phyloP scores from a whole-genome alignment of 2,113 vertebrate species.

The Notothenia coriiceps region DNA sequence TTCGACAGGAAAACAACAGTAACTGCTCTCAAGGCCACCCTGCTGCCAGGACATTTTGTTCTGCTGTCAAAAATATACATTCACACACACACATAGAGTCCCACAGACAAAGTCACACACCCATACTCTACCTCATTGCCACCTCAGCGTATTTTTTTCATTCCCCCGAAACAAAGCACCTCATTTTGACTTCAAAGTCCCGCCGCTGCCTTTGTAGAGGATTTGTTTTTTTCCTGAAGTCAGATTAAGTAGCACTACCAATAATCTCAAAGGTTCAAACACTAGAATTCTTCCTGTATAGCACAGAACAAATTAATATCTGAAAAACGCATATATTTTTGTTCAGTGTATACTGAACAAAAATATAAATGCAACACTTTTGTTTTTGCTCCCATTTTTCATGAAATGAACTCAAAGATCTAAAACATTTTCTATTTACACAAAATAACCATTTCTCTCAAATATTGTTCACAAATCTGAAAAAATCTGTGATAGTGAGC shows the following conservation, averaged over 20 bases:
- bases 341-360: too few relatives aligned
- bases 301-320: not conserved
- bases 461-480: too few relatives aligned
- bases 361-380: too few relatives aligned
- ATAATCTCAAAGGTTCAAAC: conserved; percentile 26
- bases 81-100: not conserved
- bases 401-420: too few relatives aligned
- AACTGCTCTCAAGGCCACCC: conserved; percentile 34
- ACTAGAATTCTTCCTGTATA: not conserved
- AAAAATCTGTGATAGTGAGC: too few relatives aligned
- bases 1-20: conserved; percentile 32
- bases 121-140: conserved; percentile 25
- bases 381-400: too few relatives aligned
- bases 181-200: conserved; percentile 36
- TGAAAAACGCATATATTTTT: not conserved
- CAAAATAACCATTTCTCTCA: too few relatives aligned
- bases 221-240: not conserved
- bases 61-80: conserved; percentile 14
- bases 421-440: too few relatives aligned
- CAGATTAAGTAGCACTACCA: conserved; percentile 17
- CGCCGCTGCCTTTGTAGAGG: not conserved
- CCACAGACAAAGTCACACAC: conserved; percentile 18
- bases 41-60: conserved; percentile 51
- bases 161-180: conserved; percentile 17
- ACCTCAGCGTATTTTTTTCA: conserved; percentile 32